Evolutionary conservation across 1,140 invertebrate genomes (phyloP).

Genomic region (Cydia pomonella): DNA sequence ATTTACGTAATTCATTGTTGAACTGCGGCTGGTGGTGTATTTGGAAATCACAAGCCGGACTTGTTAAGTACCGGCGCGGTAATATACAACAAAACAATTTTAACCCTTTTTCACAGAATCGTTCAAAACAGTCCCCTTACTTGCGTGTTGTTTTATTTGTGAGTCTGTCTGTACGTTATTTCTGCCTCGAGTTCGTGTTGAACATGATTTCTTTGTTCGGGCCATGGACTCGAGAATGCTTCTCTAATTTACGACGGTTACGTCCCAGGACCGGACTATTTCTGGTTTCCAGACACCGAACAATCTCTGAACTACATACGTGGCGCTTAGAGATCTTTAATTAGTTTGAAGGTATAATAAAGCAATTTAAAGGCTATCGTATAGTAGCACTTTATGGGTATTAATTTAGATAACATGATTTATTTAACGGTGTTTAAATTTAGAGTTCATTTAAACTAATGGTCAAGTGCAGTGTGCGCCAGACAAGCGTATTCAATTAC

Average conservation of each 20-base stretch:
- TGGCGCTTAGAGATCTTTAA: slow-evolving; percentile 55
- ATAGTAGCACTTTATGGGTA: slow-evolving; percentile 46
- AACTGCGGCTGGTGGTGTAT: neutral
- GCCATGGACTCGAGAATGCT: slow-evolving; percentile 42
- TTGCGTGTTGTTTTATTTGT: slow-evolving; percentile 65
- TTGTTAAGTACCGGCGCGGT: neutral
- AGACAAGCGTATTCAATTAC: slow-evolving; percentile 26
- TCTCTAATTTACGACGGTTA: slow-evolving; percentile 46
- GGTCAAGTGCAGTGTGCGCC: slow-evolving; percentile 24
- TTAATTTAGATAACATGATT: slow-evolving; percentile 51
- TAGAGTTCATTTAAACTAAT: slow-evolving; percentile 26
- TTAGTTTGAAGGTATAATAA: slow-evolving; percentile 60
- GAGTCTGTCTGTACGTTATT: slow-evolving; percentile 57
- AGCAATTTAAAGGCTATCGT: slow-evolving; percentile 49
- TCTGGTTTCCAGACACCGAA: slow-evolving; percentile 52
- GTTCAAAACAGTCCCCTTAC: slow-evolving; percentile 61
- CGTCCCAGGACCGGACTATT: slow-evolving; percentile 57
- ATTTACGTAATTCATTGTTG: neutral
- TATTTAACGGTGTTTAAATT: slow-evolving; percentile 35
- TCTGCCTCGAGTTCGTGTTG: slow-evolving; percentile 50
- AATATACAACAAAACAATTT: neutral
- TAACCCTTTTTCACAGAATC: slow-evolving; percentile 25
- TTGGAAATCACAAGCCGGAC: slow-evolving; percentile 9
- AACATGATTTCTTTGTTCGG: slow-evolving; percentile 63
- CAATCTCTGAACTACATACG: slow-evolving; percentile 49